Conservation (phyloP, 2,888 invertebrate species). For the Nebria brevicollis region DNA sequence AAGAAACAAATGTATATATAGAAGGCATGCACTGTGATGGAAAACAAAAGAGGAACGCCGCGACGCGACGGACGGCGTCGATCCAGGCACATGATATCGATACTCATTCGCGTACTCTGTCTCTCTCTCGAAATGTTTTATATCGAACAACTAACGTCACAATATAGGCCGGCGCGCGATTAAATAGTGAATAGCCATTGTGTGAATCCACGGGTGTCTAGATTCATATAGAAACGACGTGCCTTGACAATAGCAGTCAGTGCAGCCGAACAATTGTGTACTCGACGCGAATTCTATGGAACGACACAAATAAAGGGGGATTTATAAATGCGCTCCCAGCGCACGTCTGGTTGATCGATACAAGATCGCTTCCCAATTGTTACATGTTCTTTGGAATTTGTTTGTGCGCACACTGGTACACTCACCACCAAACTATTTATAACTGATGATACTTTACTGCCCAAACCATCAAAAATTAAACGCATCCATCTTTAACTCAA, state of each 20-base stretch:
- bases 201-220: constrained; percentile 56
- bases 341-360: constrained; percentile 46
- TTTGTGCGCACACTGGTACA: constrained; percentile 47
- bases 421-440: constrained; percentile 18
- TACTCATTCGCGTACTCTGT: constrained; percentile 43
- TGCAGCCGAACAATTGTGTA: constrained; percentile 54
- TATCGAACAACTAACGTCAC: constrained; percentile 52
- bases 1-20: constrained; percentile 9
- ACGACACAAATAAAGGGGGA: constrained; percentile 48
- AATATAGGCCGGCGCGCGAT: constrained; percentile 56
- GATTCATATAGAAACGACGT: constrained; percentile 56
- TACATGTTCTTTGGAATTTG: constrained; percentile 49
- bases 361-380: constrained; percentile 51
- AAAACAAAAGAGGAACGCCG: constrained; percentile 25
- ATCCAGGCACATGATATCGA: constrained; percentile 50
- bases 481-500: no score
- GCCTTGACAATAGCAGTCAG: constrained; percentile 55
- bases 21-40: constrained; percentile 7
- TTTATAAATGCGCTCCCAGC: constrained; percentile 45
- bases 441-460: background rate
- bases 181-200: constrained; percentile 58
- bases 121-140: constrained; percentile 52
- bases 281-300: constrained; percentile 50
- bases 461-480: background rate
- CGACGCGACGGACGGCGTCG: constrained; percentile 39